A percentile compares a stretch with the other conserved stretches of the same genome.
Evolutionary conservation across 2,113 vertebrate genomes (phyloP).

Genomic region (Salminus brasiliensis): DNA sequence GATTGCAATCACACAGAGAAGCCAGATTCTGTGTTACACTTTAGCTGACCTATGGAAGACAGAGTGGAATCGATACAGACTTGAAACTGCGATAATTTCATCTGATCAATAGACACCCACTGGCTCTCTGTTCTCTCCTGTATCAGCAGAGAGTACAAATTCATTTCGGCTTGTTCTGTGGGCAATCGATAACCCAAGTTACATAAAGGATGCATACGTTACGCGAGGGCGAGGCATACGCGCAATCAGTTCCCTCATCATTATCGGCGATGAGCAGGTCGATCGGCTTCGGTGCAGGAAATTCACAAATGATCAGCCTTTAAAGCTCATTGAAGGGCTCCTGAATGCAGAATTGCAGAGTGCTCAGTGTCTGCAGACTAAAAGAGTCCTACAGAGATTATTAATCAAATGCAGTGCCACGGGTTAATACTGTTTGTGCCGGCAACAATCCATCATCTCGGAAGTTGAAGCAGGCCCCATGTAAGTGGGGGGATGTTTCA

Average conservation of each 20-base stretch:
- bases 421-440: background rate
- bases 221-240: background rate
- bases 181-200: conserved; percentile 23
- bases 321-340: background rate
- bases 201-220: conserved; percentile 21
- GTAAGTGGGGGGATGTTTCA: background rate
- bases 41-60: conserved; percentile 9
- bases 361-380: background rate
- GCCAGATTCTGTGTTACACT: background rate
- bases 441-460: background rate
- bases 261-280: conserved; percentile 25
- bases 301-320: conserved; percentile 28
- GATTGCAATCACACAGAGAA: background rate
- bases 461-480: background rate
- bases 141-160: background rate
- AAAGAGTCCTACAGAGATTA: background rate
- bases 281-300: conserved; percentile 21
- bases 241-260: conserved; percentile 26
- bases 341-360: background rate
- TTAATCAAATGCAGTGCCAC: background rate
- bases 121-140: conserved; percentile 16
- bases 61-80: conserved; percentile 26
- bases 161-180: background rate
- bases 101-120: conserved; percentile 30
- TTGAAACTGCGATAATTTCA: conserved; percentile 28